Evolutionary conservation across 2,113 vertebrate species (phyloP).

Genomic region (Butorides virescens): DNA sequence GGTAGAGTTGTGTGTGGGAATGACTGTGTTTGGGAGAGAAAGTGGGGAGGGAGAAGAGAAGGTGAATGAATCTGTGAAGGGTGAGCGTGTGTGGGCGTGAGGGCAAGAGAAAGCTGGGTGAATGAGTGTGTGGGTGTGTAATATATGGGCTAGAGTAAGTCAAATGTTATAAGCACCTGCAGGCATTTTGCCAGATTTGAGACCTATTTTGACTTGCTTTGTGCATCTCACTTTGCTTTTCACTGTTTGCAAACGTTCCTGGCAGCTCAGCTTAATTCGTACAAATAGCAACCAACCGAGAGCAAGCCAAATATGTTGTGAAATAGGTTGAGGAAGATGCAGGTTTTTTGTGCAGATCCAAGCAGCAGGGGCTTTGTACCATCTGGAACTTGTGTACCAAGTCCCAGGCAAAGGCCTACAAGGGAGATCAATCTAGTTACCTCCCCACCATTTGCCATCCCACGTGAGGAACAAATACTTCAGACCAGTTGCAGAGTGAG

Average conservation of each 20-base stretch:
- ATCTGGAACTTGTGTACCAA: constrained; percentile 51
- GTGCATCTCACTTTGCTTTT: constrained; percentile 49
- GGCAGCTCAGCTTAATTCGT: constrained; percentile 47
- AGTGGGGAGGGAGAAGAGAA: background rate
- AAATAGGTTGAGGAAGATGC: constrained; percentile 47
- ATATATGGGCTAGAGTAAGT: constrained; percentile 9
- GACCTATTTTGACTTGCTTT: constrained; percentile 46
- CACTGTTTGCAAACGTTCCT: constrained; percentile 58
- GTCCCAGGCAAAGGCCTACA: constrained; percentile 31
- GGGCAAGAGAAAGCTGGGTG: constrained; percentile 27
- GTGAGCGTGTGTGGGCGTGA: background rate
- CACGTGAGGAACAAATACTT: background rate
- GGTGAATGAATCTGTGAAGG: constrained; percentile 35
- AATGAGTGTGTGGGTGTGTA: constrained; percentile 33
- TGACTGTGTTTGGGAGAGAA: background rate
- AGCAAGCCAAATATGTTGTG: constrained; percentile 42
- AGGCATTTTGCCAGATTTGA: background rate
- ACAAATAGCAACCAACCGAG: constrained; percentile 52
- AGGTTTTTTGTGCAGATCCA: constrained; percentile 43
- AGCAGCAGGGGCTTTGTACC: constrained; percentile 63
- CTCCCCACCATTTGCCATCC: constrained; percentile 13
- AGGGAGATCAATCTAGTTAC: constrained; percentile 32
- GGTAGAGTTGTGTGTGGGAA: background rate
- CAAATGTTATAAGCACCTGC: constrained; percentile 32
- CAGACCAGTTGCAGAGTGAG: constrained; percentile 30